Percentiles rank a stretch among this genome's conserved stretches.
Conservation (phyloP, 2,113 vertebrate genomes). For the Macroglossus sobrinus region DNA sequence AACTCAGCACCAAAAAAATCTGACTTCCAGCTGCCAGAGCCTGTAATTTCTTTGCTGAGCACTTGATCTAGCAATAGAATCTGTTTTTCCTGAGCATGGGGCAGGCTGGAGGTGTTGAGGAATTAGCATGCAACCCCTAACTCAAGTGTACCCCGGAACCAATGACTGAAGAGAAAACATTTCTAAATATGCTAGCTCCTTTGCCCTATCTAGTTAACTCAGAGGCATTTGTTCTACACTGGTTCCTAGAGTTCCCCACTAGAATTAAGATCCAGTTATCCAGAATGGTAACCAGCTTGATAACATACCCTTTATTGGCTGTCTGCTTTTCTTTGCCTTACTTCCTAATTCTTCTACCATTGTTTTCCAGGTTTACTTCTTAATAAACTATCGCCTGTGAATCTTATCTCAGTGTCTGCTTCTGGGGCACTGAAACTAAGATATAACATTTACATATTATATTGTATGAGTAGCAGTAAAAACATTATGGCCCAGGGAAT, state of each 20-base stretch:
- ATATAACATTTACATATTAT: not conserved
- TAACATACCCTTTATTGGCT: not conserved
- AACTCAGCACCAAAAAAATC: slow-evolving; percentile 18
- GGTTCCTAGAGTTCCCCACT: not conserved
- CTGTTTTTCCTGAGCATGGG: not conserved
- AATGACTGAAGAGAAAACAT: not conserved
- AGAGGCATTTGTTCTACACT: not conserved
- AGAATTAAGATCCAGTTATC: not conserved
- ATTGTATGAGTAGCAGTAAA: not conserved
- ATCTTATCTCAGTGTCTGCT: not conserved
- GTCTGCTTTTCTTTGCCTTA: not conserved
- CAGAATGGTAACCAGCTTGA: not conserved
- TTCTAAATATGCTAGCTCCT: not conserved
- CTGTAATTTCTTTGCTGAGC: not conserved
- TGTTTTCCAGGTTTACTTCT: not conserved
- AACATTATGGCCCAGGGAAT: not conserved
- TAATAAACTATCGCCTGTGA: not conserved
- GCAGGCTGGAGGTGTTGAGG: not conserved
- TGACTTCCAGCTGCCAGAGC: not conserved
- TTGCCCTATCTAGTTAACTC: not conserved
- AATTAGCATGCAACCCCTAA: not conserved
- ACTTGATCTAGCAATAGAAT: not conserved
- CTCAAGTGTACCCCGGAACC: not conserved
- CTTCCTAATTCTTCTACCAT: not conserved
- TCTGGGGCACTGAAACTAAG: not conserved